phyloP scores from a whole-genome alignment of 2,888 invertebrate species.

The Cataglyphis altisquamis region DNA sequence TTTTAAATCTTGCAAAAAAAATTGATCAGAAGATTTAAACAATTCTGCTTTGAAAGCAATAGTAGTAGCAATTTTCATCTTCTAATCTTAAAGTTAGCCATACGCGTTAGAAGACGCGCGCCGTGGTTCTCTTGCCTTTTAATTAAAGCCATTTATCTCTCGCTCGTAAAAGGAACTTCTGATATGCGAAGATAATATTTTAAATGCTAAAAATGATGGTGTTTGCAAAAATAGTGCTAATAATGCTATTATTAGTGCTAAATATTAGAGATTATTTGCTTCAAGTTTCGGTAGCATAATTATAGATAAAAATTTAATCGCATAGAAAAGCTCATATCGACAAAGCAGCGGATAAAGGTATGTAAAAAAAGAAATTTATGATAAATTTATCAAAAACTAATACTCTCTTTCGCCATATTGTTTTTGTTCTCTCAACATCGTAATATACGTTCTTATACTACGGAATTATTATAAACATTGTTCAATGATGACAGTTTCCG shows the following conservation, averaged over 20 bases:
- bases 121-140: background rate
- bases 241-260: background rate
- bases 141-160: conserved; percentile 17
- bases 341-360: background rate
- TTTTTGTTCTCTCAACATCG: background rate
- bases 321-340: background rate
- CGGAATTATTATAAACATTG: background rate
- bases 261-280: background rate
- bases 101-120: background rate
- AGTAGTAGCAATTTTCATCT: conserved; percentile 4
- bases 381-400: conserved; percentile 1
- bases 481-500: background rate
- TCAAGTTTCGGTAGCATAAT: conserved; percentile 5
- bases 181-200: background rate
- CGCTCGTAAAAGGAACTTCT: background rate
- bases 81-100: background rate
- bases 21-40: background rate
- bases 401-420: background rate
- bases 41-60: background rate
- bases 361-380: background rate
- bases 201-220: background rate
- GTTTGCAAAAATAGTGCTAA: too few species aligned
- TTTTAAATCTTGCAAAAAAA: background rate
- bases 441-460: background rate
- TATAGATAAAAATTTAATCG: background rate